Conservation (phyloP, 2,888 invertebrate genomes). For the Troides helena region DNA sequence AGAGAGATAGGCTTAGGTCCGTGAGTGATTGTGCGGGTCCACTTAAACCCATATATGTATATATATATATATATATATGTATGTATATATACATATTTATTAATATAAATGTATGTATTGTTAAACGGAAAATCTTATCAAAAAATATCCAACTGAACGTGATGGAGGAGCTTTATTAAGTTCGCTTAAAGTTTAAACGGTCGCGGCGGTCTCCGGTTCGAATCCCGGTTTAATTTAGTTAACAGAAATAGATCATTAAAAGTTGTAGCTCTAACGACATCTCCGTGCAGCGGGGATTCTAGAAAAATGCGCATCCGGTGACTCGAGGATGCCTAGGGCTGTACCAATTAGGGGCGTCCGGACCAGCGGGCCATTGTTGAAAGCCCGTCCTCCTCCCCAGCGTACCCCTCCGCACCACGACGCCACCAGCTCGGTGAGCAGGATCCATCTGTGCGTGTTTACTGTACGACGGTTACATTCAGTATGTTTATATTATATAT, state of each 20-base stretch:
- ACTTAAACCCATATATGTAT: too few relatives aligned
- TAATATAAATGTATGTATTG: too few relatives aligned
- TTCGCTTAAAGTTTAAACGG: neutral
- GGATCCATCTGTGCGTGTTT: slow-evolving; percentile 11
- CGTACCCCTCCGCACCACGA: neutral
- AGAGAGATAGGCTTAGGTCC: too few relatives aligned
- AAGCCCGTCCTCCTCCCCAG: slow-evolving; percentile 19
- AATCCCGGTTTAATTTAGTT: slow-evolving; percentile 10
- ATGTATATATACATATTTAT: too few relatives aligned
- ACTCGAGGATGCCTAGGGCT: slow-evolving; percentile 55
- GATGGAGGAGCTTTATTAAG: too few relatives aligned
- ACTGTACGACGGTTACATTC: neutral
- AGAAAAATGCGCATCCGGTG: slow-evolving; percentile 55
- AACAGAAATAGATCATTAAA: slow-evolving; percentile 28
- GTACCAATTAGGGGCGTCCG: slow-evolving; percentile 71
- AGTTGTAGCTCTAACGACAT: slow-evolving; percentile 30
- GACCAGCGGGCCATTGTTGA: slow-evolving; percentile 45
- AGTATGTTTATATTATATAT: too few relatives aligned
- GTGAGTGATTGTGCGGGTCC: too few relatives aligned
- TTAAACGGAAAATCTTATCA: too few relatives aligned
- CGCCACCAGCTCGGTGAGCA: slow-evolving; percentile 3
- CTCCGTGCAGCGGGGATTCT: slow-evolving; percentile 39
- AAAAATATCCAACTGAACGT: too few relatives aligned
- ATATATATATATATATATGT: too few relatives aligned
- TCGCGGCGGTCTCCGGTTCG: neutral